Evolutionary conservation across 2,888 invertebrate species (phyloP).

Genomic region (Nomada goodeniana): DNA sequence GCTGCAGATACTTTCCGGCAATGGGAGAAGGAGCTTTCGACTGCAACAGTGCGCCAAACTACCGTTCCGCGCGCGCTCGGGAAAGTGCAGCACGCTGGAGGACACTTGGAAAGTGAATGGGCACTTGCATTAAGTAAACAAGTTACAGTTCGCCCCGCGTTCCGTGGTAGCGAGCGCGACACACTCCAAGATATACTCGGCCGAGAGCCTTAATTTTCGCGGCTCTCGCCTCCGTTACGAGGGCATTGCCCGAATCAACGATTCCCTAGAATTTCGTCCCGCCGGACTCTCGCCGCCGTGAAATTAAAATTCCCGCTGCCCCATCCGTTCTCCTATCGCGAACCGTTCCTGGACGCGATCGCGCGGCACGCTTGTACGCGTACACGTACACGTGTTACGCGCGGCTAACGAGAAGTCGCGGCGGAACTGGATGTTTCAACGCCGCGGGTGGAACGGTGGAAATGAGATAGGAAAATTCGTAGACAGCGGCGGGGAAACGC

Average conservation of each 20-base stretch:
- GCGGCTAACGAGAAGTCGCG: too few species aligned
- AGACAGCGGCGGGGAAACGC: slow-evolving; percentile 32
- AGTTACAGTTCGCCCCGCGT: slow-evolving; percentile 59
- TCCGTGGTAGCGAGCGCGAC: slow-evolving; percentile 37
- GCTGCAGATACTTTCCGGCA: slow-evolving; percentile 22
- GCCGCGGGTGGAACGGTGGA: too few species aligned
- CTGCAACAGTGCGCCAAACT: slow-evolving; percentile 32
- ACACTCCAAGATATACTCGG: slow-evolving; percentile 35
- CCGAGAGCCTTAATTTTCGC: slow-evolving; percentile 60
- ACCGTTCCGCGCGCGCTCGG: slow-evolving; percentile 44
- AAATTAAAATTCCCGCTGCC: slow-evolving; percentile 33
- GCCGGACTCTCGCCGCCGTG: background rate
- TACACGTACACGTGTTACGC: background rate
- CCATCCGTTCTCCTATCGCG: background rate
- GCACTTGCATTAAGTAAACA: slow-evolving; percentile 68
- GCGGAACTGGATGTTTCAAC: too few species aligned
- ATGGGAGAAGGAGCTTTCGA: slow-evolving; percentile 25
- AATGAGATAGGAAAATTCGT: background rate
- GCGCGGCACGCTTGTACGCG: background rate
- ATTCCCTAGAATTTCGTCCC: slow-evolving; percentile 19
- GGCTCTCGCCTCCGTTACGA: slow-evolving; percentile 52
- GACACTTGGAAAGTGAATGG: slow-evolving; percentile 58
- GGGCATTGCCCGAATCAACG: slow-evolving; percentile 54
- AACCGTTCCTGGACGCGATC: background rate
- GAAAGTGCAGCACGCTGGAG: slow-evolving; percentile 41